Conservation (phyloP, 2,888 invertebrate genomes). For the Drosophila yooni region DNA sequence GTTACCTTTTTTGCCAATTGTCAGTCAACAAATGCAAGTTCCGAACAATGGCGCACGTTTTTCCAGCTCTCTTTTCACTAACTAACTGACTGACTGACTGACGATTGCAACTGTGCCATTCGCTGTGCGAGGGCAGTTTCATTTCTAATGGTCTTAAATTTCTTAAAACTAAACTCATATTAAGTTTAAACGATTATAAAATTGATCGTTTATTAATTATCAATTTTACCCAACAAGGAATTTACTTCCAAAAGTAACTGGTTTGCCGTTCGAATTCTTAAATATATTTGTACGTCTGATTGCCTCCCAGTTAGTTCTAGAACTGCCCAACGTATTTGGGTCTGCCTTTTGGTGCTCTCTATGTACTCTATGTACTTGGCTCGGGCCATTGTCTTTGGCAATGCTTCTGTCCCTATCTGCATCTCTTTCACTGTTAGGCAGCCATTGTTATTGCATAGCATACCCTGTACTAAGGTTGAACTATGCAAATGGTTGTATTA, state of each 20-base stretch:
- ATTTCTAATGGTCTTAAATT: not conserved
- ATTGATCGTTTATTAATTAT: rapidly evolving
- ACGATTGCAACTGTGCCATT: constrained; percentile 73
- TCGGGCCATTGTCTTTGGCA: constrained; percentile 66
- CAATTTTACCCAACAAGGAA: not conserved
- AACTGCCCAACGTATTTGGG: constrained; percentile 37
- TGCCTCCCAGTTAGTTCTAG: not conserved
- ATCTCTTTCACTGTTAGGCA: constrained; percentile 57
- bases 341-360: constrained; percentile 35
- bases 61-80: constrained; percentile 64
- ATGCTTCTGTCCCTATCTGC: constrained; percentile 58
- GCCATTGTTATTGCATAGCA: constrained; percentile 64
- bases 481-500: constrained; percentile 16
- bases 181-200: not conserved
- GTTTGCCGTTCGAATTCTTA: not conserved
- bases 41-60: constrained; percentile 70
- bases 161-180: not conserved
- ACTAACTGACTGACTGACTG: constrained; percentile 61
- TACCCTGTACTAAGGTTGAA: constrained; percentile 46
- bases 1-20: constrained; percentile 76
- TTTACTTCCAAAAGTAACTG: not conserved
- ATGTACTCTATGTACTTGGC: constrained; percentile 56
- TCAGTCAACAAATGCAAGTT: constrained; percentile 76
- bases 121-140: constrained; percentile 38
- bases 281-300: too few relatives aligned